phyloP scores from a whole-genome alignment of 2,113 vertebrate genomes.

The Myrmecophaga tridactyla region DNA sequence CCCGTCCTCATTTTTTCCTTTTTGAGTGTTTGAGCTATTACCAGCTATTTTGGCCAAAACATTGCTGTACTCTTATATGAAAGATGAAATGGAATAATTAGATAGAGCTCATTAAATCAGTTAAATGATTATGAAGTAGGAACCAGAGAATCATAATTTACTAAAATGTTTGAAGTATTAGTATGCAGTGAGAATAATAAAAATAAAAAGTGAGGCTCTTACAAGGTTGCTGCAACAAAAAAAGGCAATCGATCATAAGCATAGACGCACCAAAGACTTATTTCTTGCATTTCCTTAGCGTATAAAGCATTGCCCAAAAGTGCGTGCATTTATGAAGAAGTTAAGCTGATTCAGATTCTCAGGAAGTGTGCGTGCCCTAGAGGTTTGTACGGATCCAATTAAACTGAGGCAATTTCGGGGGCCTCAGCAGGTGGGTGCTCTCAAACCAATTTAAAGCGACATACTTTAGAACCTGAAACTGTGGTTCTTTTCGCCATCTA shows the following conservation, averaged over 20 bases:
- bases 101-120: conserved; percentile 72
- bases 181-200: conserved; percentile 60
- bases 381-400: not conserved
- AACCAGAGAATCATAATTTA: conserved; percentile 60
- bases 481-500: not conserved
- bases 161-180: conserved; percentile 44
- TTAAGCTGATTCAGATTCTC: not conserved
- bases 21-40: conserved; percentile 2
- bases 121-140: conserved; percentile 63
- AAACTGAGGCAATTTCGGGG: not conserved
- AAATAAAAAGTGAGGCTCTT: conserved; percentile 19
- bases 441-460: not conserved
- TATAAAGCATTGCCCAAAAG: not conserved
- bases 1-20: conserved; percentile 21
- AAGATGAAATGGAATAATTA: conserved; percentile 71
- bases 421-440: not conserved
- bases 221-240: not conserved
- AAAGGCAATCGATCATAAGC: conserved; percentile 30
- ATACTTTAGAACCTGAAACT: not conserved
- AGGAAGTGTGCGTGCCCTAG: not conserved
- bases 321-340: not conserved
- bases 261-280: not conserved
- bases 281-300: not conserved
- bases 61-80: conserved; percentile 44
- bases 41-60: conserved; percentile 44